These are phyloP conservation scores for Masticophis lateralis DNA, from an alignment of 2,797 vertebrate genomes.

Conservation along the genomic window DNA sequence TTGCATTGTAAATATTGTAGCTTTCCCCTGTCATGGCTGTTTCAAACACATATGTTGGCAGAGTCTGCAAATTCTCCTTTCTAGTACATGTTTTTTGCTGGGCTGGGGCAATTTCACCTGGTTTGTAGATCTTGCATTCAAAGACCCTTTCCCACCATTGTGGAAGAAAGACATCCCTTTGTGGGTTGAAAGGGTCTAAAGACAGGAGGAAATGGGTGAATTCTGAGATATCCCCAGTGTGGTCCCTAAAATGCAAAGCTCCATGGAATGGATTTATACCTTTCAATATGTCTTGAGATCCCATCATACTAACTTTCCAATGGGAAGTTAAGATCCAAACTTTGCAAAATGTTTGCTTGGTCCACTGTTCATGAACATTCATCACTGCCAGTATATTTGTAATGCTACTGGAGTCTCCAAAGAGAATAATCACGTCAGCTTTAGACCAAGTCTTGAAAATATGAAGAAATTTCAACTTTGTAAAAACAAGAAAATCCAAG, in stretches of 20 bases:
- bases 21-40: neutral
- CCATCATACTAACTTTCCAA: neutral
- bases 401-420: neutral
- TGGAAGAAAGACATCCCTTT: too few species aligned
- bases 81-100: neutral
- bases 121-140: too few species aligned
- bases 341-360: neutral
- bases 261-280: neutral
- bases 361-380: neutral
- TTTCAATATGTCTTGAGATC: neutral
- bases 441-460: neutral
- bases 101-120: too few species aligned
- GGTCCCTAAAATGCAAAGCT: too few species aligned
- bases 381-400: neutral
- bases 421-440: neutral
- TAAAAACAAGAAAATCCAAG: neutral
- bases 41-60: neutral
- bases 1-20: neutral
- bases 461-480: neutral
- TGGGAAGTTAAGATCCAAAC: neutral
- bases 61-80: neutral
- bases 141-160: too few species aligned
- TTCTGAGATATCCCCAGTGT: too few species aligned
- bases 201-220: too few species aligned
- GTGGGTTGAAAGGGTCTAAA: too few species aligned